phyloP scores from a whole-genome alignment of 2,797 vertebrate genomes.

The Epinephelus awoara region DNA sequence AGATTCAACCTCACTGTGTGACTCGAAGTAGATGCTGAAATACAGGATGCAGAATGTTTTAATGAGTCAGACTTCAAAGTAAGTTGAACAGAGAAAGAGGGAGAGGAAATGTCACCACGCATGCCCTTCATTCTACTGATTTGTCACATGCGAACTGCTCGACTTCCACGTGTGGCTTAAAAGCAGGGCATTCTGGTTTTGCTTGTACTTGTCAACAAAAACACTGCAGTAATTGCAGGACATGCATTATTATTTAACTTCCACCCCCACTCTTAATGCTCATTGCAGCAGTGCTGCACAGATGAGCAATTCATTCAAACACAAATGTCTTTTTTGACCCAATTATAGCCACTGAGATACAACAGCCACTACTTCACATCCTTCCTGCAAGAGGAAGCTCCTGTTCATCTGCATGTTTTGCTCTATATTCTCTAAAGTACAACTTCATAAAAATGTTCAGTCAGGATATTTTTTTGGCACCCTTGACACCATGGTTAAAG shows the following conservation, averaged over 20 bases:
- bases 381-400: slow-evolving; percentile 80
- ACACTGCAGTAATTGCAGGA: too few relatives aligned
- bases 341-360: slow-evolving; percentile 63
- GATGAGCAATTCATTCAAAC: slow-evolving; percentile 50
- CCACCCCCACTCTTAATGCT: background rate
- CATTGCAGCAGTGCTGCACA: slow-evolving; percentile 4
- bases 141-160: background rate
- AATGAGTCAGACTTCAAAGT: background rate
- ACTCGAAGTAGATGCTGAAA: background rate
- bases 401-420: slow-evolving; percentile 31
- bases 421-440: slow-evolving; percentile 22
- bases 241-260: background rate
- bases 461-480: slow-evolving; percentile 20
- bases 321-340: slow-evolving; percentile 39
- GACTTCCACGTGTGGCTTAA: accelerated
- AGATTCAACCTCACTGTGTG: background rate
- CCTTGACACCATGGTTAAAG: slow-evolving; percentile 7
- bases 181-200: background rate
- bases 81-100: background rate
- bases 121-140: background rate
- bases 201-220: background rate
- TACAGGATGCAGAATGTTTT: slow-evolving; percentile 37
- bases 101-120: slow-evolving; percentile 8
- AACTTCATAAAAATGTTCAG: slow-evolving; percentile 36
- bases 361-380: slow-evolving; percentile 73